Evolutionary conservation across 2,888 invertebrate genomes (phyloP), one percentile per base, ranked within the genome.

Genomic region (Hermaeophaga mercurialis): DNA sequence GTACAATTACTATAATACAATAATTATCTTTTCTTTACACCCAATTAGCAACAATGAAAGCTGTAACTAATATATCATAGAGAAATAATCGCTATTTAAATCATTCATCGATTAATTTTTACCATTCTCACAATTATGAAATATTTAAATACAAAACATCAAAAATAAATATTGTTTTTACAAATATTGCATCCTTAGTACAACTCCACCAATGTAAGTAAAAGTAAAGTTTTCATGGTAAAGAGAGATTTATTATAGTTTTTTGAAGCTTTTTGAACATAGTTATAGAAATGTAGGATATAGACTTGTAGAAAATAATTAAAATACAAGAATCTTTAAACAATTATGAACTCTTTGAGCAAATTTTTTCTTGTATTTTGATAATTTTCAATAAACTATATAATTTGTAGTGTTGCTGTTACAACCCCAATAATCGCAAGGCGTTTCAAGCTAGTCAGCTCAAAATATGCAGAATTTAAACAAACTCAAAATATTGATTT

Each of bases 171-270:
- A 12, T 56, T 12, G 55, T 47, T 61, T 62, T 63, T 64, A 22
- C 49, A 59, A 63, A 59, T 54, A 48, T 59, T 54, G 61, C 58
- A 39, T 39, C 39, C 60, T 59, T 61, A 69, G 69, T 67, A 63
- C 69, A 69, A 66, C 59, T 69, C 62, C 69, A 69, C 53, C 69
- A 69, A 61, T 57, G 69, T 69, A 66, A 69, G 69, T 69, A 69
- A 59, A 59, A n/a, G 22, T 22, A 34, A 33, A 24, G 11, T 14
- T 8, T 33, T 43, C 22, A 24, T 22, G 14, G 22, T 11, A 24
- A 52, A 33, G 34, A 43, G 22, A 44, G 52, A 34, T 22, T 31
- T n/a, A n/a, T n/a, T 26, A 56, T 54, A 62, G 58, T 31, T 17
- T n/a, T 31, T 34, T 52, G 33, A 24, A 58, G 64, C 63, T 65